Percentiles rank a stretch among this genome's conserved stretches.
These are phyloP conservation scores for Drosophila hydei DNA, from an alignment of 1,140 invertebrate genomes.

Conservation along the genomic window DNA sequence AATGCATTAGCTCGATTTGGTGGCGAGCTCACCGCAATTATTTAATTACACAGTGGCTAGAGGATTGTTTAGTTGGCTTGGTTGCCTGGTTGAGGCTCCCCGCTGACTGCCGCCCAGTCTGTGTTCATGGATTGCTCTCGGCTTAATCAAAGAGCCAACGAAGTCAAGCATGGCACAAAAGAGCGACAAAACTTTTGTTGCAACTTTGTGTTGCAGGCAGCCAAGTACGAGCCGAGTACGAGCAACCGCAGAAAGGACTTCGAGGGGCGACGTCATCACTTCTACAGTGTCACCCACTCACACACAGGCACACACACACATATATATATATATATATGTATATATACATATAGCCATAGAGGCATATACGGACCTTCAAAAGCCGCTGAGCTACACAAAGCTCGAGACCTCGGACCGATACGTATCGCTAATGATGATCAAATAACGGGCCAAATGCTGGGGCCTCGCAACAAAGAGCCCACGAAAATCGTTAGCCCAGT, in stretches of 20 bases:
- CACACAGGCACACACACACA: conserved; percentile 8
- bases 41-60: conserved; percentile 67
- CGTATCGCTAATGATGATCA: conserved; percentile 82
- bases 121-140: conserved; percentile 13
- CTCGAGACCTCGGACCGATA: conserved; percentile 57
- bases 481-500: conserved; percentile 78
- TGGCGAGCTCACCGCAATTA: conserved; percentile 74
- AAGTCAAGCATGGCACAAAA: conserved; percentile 65
- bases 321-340: background rate
- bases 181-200: conserved; percentile 71
- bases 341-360: background rate
- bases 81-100: conserved; percentile 7
- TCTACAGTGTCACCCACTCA: conserved; percentile 25
- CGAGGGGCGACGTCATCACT: conserved; percentile 21
- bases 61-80: conserved; percentile 6
- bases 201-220: conserved; percentile 60
- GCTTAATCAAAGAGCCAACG: conserved; percentile 71
- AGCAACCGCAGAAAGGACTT: conserved; percentile 48
- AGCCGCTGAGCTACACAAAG: conserved; percentile 33
- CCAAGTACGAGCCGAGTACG: conserved; percentile 52
- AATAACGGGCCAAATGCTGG: conserved; percentile 73
- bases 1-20: conserved; percentile 75
- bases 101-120: conserved; percentile 11
- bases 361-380: conserved; percentile 50
- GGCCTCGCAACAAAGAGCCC: conserved; percentile 37